These are phyloP conservation scores for Sinella curviseta DNA, from an alignment of 1,140 invertebrate genomes.

Conservation along the genomic window DNA sequence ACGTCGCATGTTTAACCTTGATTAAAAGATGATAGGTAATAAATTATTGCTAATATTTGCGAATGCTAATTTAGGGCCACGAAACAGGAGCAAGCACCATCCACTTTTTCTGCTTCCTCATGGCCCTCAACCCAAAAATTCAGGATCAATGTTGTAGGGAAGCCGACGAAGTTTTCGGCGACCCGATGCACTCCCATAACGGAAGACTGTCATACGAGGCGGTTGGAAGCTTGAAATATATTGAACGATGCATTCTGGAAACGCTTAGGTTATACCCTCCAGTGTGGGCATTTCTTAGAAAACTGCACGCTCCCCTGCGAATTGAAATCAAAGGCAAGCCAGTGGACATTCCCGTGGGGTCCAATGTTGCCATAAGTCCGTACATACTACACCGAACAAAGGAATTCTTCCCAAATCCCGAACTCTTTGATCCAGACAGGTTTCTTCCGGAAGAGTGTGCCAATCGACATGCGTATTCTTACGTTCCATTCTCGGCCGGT, in stretches of 20 bases:
- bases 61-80: background rate
- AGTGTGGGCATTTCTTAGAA: slow-evolving; percentile 66
- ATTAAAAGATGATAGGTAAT: background rate
- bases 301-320: slow-evolving; percentile 49
- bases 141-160: background rate
- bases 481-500: slow-evolving; percentile 62
- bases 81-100: background rate
- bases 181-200: background rate
- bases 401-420: slow-evolving; percentile 52
- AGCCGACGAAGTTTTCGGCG: background rate
- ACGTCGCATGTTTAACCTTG: no score
- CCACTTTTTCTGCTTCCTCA: slow-evolving; percentile 5
- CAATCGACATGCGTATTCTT: slow-evolving; percentile 54
- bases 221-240: slow-evolving; percentile 59
- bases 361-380: slow-evolving; percentile 49
- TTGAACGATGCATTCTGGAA: slow-evolving; percentile 71
- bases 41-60: background rate
- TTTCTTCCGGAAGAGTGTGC: slow-evolving; percentile 54
- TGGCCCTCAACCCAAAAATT: background rate
- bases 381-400: slow-evolving; percentile 52
- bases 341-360: background rate
- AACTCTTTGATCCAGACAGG: slow-evolving; percentile 53
- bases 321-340: background rate
- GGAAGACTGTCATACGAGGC: background rate
- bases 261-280: slow-evolving; percentile 66